phyloP scores from a whole-genome alignment of 2,888 invertebrate species.

The Octonoba sinensis region DNA sequence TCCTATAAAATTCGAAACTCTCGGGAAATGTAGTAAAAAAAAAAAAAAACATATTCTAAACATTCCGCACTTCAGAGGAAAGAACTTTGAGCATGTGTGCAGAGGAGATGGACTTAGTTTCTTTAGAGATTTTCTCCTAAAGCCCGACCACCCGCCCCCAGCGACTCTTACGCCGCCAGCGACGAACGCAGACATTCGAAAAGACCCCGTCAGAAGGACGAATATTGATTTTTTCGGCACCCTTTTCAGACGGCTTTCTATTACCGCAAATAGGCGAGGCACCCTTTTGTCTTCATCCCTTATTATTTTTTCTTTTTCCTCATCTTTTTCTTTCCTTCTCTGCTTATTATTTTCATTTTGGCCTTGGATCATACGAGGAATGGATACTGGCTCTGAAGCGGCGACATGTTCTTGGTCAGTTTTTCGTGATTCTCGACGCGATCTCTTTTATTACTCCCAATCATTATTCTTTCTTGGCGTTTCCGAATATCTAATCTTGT shows the following conservation, averaged over 20 bases:
- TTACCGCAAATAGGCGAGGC: slow-evolving; percentile 45
- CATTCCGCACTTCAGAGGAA: no score
- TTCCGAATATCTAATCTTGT: neutral
- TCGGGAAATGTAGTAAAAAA: no score
- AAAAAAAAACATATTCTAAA: no score
- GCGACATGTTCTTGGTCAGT: no score
- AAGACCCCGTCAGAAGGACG: slow-evolving; percentile 12
- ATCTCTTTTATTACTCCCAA: no score
- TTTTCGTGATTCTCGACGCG: no score
- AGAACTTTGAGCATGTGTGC: no score
- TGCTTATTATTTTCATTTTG: slow-evolving; percentile 22
- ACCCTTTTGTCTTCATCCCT: slow-evolving; percentile 30
- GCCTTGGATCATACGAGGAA: neutral
- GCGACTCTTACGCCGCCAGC: slow-evolving; percentile 7
- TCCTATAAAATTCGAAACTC: no score
- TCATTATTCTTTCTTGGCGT: neutral
- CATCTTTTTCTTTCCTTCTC: slow-evolving; percentile 2
- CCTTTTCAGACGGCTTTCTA: slow-evolving; percentile 38
- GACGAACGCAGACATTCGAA: slow-evolving; percentile 22
- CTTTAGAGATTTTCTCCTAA: slow-evolving; percentile 4
- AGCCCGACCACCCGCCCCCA: slow-evolving; percentile 6
- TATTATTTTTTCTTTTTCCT: neutral
- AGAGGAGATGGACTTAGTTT: neutral
- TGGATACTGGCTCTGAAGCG: no score
- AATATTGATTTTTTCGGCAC: slow-evolving; percentile 47